Base-by-base conservation (phyloP, 2,113 vertebrate species). In the Erpornis zantholeuca region DNA sequence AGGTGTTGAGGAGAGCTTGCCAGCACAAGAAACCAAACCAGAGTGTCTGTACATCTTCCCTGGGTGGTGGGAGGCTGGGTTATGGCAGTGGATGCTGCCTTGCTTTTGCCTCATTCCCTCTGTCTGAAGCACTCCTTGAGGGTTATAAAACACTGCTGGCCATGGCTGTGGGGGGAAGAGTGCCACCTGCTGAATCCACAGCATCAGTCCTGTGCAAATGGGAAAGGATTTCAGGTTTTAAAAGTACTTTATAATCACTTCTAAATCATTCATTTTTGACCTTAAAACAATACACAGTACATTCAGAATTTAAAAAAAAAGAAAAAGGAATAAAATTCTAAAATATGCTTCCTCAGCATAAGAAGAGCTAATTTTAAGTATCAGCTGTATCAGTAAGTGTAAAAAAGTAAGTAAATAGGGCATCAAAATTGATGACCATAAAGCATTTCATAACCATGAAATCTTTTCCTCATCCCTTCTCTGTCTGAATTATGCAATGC, bases 131-230 rank as follows among this genome's bases (percentile, higher is more conserved):
- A 10, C 44, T 90, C 61, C 40, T 42, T 24, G 16, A 86, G 63
- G 53, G 29, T 54, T 75, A 44, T 23, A 38, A 79, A 96, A 64
- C 83, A 15, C 12, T 7, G 8, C 81, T 68, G 1, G 11, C 36
- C 76, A 38, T 76, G 81, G 65, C 64, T 86, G n/a, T 0, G 73
- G 82, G 69, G 54, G 59, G 59, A 96, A 97, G 94, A 91, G 84
- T 97, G 92, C 94, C 94, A 96, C 85, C 95, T 96, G 95, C 93
- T 96, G 96, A 96, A 87, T 29, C 65, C 60, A 10, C 50, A 21
- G 52, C 69, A 45, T 11, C 31, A 61, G 40, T 65, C 88, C 57
- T 76, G 28, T 40, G 59, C 28, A 80, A 18, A 25, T 3, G 21
- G 70, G 35, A 53, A 68, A 53, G 42, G 49, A 23, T 14, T 45